Evolutionary conservation across 2,113 vertebrate genomes (phyloP), one percentile per base, ranked within the genome.

Genomic region (Puffinus mauretanicus): DNA sequence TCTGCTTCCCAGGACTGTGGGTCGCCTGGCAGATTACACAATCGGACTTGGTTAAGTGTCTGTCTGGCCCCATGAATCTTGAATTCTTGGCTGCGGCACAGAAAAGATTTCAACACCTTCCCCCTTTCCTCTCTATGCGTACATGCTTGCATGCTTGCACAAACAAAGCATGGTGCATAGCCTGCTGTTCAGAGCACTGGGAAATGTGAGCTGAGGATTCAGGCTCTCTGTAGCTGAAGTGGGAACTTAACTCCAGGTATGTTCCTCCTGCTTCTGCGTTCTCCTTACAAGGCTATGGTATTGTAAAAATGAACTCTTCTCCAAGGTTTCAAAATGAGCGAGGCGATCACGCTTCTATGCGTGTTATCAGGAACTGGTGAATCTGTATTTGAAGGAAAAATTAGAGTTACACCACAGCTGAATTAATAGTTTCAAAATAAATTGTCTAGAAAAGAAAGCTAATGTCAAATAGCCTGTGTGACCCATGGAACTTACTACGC

Each of bases 81-180:
- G 65, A 67, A 65, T 95, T 91, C 84, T 85, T 96, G 94, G 96
- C 94, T 72, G 21, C 3, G 2, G 81, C 54, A 16, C 65, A 72
- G 61, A 54, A 17, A 10, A 58, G 49, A 96, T 96, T 97, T 97
- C 96, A 91, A 91, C 95, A 93, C 87, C 90, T 95, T 91, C 81
- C 78, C 57, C 21, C 67, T 69, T 88, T 80, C 66, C 44, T 88
- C 82, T 67, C 62, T 27, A 2, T 36, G 81, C 6, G 16, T 46
- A 34, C 58, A 62, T 7, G 54, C 72, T 89, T 69, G 10, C 77
- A 64, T 60, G 82, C 49, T 82, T 70, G 66, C 78, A 40, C 76
- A 94, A 89, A 79, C 51, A 88, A 77, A 88, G 36, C 2, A 2
- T 27, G 46, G 62, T 73, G 52, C 22, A 10, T 4, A 54, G 75